phyloP scores from a whole-genome alignment of 2,113 vertebrate genomes.

The Trochalopteron elliotii region DNA sequence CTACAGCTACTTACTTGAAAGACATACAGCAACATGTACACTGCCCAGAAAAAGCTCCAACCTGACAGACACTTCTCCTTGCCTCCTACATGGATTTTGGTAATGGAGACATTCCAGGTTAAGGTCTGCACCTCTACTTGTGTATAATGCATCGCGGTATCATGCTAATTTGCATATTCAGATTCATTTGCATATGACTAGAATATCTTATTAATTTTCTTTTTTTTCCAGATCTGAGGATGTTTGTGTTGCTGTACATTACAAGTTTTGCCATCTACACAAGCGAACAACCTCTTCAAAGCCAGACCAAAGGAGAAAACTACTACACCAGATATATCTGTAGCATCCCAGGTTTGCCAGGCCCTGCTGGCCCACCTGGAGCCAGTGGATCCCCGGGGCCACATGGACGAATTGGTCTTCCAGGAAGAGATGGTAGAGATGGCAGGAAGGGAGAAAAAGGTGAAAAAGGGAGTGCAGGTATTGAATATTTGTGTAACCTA shows the following conservation, averaged over 20 bases:
- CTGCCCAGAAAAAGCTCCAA: neutral
- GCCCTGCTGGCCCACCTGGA: slow-evolving; percentile 83
- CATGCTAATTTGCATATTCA: neutral
- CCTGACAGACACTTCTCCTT: neutral
- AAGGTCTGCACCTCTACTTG: neutral
- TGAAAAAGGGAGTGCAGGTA: slow-evolving; percentile 93
- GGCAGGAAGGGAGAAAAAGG: slow-evolving; percentile 95
- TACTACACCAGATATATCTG: slow-evolving; percentile 86
- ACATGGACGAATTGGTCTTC: slow-evolving; percentile 89
- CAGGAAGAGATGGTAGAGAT: slow-evolving; percentile 96
- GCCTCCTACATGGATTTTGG: neutral
- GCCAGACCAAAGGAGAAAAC: slow-evolving; percentile 81
- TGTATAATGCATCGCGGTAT: neutral
- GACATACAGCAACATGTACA: neutral
- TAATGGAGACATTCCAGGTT: neutral
- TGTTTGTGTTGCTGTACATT: slow-evolving; percentile 84
- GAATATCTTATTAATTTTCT: neutral
- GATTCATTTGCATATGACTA: neutral
- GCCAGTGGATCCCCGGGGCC: slow-evolving; percentile 81
- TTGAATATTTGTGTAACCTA: slow-evolving; percentile 14
- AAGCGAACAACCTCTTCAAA: slow-evolving; percentile 80
- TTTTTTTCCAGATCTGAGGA: slow-evolving; percentile 79
- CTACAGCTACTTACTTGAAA: neutral
- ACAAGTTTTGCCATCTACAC: slow-evolving; percentile 86
- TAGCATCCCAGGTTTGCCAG: slow-evolving; percentile 89